Evolutionary conservation across 1,140 invertebrate species (phyloP).

Genomic region (Oreohelix idahoensis): DNA sequence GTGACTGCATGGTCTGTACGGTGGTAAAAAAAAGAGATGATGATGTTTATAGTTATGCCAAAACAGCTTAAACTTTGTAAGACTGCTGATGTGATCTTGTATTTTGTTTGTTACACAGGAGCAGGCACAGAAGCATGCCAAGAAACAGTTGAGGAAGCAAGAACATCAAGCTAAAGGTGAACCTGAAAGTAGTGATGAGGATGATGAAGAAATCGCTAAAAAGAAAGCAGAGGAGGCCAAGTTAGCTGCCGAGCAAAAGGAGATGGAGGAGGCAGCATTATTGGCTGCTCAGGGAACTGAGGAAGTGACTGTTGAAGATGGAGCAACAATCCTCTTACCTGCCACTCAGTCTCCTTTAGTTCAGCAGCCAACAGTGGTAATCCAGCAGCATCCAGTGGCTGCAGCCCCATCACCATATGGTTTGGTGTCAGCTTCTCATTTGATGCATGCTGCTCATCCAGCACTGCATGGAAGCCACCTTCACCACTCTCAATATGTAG

Average conservation of each 20-base stretch:
- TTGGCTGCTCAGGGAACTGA: constrained; percentile 41
- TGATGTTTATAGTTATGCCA: too few species aligned
- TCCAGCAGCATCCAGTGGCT: constrained; percentile 40
- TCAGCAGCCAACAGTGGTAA: constrained; percentile 49
- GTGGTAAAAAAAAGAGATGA: too few species aligned
- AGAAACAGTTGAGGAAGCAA: constrained; percentile 49
- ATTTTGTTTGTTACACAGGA: constrained; percentile 39
- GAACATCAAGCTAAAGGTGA: constrained; percentile 51
- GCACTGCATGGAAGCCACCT: constrained; percentile 31
- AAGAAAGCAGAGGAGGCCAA: constrained; percentile 39
- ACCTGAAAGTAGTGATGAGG: constrained; percentile 49
- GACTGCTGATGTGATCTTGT: too few species aligned
- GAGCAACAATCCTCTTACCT: constrained; percentile 40
- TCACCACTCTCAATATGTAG: constrained; percentile 27
- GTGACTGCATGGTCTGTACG: too few species aligned
- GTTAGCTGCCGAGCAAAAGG: constrained; percentile 43
- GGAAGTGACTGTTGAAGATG: constrained; percentile 38
- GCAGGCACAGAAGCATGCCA: constrained; percentile 55
- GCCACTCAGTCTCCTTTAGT: constrained; percentile 47
- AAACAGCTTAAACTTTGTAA: too few species aligned
- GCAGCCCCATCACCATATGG: constrained; percentile 35
- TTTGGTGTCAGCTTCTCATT: constrained; percentile 25
- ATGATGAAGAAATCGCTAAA: constrained; percentile 39
- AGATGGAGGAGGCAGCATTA: constrained; percentile 47
- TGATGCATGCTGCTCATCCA: constrained; percentile 38